These are phyloP conservation scores for Gymnogyps californianus DNA, from an alignment of 2,113 vertebrate species.

Conservation along the genomic window DNA sequence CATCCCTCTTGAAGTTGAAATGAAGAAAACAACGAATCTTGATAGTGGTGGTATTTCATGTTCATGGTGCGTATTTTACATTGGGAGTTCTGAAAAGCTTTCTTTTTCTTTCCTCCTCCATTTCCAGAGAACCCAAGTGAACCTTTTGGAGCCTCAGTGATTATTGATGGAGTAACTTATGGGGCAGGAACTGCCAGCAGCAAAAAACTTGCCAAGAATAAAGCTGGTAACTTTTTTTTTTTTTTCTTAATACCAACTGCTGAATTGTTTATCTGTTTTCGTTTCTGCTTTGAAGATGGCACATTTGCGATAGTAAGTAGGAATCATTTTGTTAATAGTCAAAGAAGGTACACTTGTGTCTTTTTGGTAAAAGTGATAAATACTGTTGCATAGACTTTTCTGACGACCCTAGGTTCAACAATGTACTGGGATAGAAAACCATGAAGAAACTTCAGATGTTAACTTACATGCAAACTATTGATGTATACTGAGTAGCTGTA, in stretches of 20 bases:
- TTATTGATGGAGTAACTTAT: conserved; percentile 98
- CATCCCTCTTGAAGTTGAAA: background rate
- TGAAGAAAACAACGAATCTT: background rate
- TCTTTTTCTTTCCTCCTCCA: background rate
- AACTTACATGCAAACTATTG: background rate
- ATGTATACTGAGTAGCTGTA: background rate
- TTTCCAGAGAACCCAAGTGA: conserved; percentile 98
- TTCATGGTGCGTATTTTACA: background rate
- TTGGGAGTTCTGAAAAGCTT: background rate
- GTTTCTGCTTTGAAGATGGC: background rate
- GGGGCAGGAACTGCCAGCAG: conserved; percentile 99
- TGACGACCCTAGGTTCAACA: background rate
- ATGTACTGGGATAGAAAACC: background rate
- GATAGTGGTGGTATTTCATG: background rate
- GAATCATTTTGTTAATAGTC: background rate
- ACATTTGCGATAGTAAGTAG: background rate
- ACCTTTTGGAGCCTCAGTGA: conserved; percentile 98
- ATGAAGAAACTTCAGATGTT: background rate
- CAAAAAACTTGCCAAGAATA: conserved; percentile 99
- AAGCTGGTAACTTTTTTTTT: conserved; percentile 86
- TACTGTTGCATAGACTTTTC: background rate
- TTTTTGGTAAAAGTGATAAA: background rate
- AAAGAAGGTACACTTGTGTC: fast-evolving
- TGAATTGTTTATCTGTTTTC: background rate
- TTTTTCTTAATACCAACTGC: background rate